Evolutionary conservation across 2,888 invertebrate genomes (phyloP).

Genomic region (Tetheella fluctuosa): DNA sequence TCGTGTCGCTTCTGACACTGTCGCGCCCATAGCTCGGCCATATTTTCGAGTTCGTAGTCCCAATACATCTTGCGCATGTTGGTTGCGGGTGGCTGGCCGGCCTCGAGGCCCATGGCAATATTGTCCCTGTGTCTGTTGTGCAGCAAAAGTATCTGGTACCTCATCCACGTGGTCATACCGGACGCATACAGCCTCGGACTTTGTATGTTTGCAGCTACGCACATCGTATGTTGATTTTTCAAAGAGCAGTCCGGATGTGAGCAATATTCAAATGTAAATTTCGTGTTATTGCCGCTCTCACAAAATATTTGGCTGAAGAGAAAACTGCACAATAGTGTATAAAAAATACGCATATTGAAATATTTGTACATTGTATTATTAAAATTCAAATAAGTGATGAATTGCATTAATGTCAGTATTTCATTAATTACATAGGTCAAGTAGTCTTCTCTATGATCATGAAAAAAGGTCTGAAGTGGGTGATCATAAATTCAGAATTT

Average conservation of each 20-base stretch:
- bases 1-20: constrained; percentile 80
- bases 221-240: constrained; percentile 74
- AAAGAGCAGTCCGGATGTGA: constrained; percentile 74
- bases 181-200: constrained; percentile 71
- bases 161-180: constrained; percentile 78
- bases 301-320: constrained; percentile 41
- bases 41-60: constrained; percentile 76
- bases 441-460: too few relatives aligned
- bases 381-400: neutral
- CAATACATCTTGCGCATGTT: constrained; percentile 82
- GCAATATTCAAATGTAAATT: constrained; percentile 55
- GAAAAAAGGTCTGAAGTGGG: too few relatives aligned
- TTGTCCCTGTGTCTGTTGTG: constrained; percentile 78
- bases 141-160: constrained; percentile 68
- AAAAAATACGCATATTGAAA: constrained; percentile 48
- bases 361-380: neutral
- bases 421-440: too few relatives aligned
- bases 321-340: constrained; percentile 51
- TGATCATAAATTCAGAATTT: too few relatives aligned
- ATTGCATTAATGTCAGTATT: too few relatives aligned
- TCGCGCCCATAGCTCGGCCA: constrained; percentile 78
- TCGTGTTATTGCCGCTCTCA: constrained; percentile 24
- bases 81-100: constrained; percentile 76
- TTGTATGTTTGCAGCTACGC: constrained; percentile 60
- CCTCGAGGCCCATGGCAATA: constrained; percentile 75